Base-by-base conservation (phyloP, 2,113 vertebrate species). In the Hemiscyllium ocellatum region DNA sequence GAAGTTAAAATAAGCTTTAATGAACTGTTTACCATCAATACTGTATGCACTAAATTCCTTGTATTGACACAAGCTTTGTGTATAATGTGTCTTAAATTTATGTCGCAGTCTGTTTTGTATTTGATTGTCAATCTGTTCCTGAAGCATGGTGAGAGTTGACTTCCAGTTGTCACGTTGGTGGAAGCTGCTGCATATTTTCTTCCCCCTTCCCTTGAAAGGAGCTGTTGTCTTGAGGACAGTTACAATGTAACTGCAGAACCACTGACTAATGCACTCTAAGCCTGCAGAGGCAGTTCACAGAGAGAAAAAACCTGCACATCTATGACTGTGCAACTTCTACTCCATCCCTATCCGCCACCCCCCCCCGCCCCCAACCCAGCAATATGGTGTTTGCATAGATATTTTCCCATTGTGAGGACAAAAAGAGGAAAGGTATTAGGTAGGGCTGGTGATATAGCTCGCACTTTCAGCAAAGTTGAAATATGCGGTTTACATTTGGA, bases 291-390 rank as follows among this genome's bases (percentile, higher is more conserved):
- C 66, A 29, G 47, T 90, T 61, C 52, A 61, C 87, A 66, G 90
- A 94, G 91, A 94, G n/a, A 69, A 90, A 61, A 69, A 94, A n/a
- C 66, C 66, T 69, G 65, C 91, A 94, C 91, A 47, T 94, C 91
- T 94, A 94, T 69, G 91, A 94, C 29, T 94, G 91, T 94, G 91
- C 66, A 69, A 94, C 91, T 69, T 94, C 91, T 69, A 69, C 65
- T 94, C 91, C 66, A 37, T 68, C 37, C 70, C 91, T 47, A 8
- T 15, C 52, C 26, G 6, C 22, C 7, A 61, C 47, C 24, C 2
- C 65, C 93, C 37, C n/a, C 93, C 56, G 20, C 42, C 68, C 37
- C 2, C 20, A 6, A 13, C 69, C 94, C 22, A 13, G 42, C 24
- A 72, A 42, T 29, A 95, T 26, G 69, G 29, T 52, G 42, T 72